Conservation (phyloP, 2,888 invertebrate genomes). For the Autographa pulchrina region DNA sequence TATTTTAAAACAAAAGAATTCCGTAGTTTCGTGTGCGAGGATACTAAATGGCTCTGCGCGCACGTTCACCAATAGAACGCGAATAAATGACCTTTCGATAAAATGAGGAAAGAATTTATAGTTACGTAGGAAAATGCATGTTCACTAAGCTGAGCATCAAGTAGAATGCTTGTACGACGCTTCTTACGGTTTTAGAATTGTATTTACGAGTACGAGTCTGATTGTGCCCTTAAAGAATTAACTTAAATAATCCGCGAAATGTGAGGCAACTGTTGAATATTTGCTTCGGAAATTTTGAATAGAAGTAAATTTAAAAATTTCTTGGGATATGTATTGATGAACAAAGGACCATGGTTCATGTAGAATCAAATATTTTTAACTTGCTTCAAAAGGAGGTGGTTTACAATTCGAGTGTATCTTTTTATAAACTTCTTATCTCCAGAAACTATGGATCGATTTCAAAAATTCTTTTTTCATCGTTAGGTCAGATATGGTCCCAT, state of each 20-base stretch:
- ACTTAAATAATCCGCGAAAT: background rate
- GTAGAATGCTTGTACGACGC: slow-evolving; percentile 49
- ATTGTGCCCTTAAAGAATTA: background rate
- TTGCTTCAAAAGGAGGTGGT: too few species aligned
- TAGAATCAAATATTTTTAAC: too few species aligned
- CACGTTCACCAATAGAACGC: slow-evolving; percentile 78
- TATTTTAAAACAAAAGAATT: slow-evolving; percentile 5
- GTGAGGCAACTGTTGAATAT: background rate
- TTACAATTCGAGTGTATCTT: too few species aligned
- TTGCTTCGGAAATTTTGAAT: background rate
- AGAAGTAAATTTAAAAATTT: too few species aligned
- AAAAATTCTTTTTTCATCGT: too few species aligned
- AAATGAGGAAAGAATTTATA: slow-evolving; percentile 83
- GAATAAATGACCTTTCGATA: slow-evolving; percentile 82
- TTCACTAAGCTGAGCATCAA: slow-evolving; percentile 62
- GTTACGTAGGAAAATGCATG: slow-evolving; percentile 74
- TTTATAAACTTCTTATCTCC: too few species aligned
- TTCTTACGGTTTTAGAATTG: slow-evolving; percentile 48
- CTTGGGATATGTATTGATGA: too few species aligned
- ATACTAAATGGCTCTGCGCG: slow-evolving; percentile 42
- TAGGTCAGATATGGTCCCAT: too few species aligned
- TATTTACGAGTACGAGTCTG: slow-evolving; percentile 50
- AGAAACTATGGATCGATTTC: too few species aligned
- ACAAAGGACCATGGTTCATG: too few species aligned
- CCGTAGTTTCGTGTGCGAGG: slow-evolving; percentile 51